These are phyloP conservation scores for Channa striata DNA, from an alignment of 2,797 vertebrate genomes.

Conservation along the genomic window DNA sequence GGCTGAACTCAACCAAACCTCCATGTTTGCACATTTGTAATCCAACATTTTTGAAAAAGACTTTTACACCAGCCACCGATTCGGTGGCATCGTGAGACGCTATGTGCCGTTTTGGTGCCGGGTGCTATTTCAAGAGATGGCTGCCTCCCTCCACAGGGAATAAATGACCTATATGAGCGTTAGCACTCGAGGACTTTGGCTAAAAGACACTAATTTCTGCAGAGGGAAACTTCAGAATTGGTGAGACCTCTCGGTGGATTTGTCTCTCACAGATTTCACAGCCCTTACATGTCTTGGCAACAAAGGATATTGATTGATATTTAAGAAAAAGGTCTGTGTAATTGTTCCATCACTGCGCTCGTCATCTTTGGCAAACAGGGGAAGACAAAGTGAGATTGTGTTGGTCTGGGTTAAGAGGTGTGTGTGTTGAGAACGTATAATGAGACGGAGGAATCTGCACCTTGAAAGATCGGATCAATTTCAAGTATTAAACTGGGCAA, in stretches of 20 bases:
- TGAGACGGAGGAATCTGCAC: background rate
- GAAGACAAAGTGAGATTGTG: background rate
- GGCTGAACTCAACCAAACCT: too few species aligned
- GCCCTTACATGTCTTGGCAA: background rate
- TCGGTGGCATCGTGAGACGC: too few species aligned
- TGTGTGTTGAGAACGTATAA: background rate
- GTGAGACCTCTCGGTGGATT: background rate
- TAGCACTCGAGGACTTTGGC: too few species aligned
- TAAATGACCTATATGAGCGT: too few species aligned
- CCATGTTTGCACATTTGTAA: too few species aligned
- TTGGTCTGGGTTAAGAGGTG: background rate
- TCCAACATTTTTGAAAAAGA: too few species aligned
- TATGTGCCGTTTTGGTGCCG: too few species aligned
- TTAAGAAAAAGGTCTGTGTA: background rate
- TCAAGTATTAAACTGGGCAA: conserved; percentile 7
- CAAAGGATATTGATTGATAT: background rate
- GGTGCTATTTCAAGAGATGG: too few species aligned
- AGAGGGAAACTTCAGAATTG: too few species aligned
- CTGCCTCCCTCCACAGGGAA: too few species aligned
- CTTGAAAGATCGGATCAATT: background rate
- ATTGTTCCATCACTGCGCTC: background rate
- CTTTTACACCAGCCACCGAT: too few species aligned
- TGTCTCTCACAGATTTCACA: background rate
- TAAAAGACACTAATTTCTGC: too few species aligned
- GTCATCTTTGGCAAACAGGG: background rate